These are phyloP conservation scores for Trichechus manatus DNA, from an alignment of 2,113 vertebrate genomes.

Conservation along the genomic window DNA sequence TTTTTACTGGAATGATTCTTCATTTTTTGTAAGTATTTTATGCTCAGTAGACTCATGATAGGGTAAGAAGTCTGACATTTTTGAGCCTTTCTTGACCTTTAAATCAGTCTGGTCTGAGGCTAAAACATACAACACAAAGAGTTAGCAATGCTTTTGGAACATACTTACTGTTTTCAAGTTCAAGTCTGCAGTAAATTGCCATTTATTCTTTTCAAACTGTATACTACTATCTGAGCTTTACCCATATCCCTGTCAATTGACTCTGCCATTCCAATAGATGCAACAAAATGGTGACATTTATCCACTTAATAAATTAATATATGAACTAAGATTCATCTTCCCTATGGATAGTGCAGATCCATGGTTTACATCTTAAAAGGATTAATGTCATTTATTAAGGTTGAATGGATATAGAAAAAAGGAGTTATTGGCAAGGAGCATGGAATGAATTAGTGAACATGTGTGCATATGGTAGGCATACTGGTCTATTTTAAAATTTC, in stretches of 20 bases:
- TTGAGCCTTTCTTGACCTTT: not conserved
- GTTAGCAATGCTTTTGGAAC: not conserved
- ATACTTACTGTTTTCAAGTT: not conserved
- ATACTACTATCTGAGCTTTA: not conserved
- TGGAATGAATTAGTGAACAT: not conserved
- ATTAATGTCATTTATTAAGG: not conserved
- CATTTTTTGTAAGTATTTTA: conserved; percentile 25
- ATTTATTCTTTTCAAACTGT: not conserved
- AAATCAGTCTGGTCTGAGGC: not conserved
- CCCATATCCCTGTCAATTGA: not conserved
- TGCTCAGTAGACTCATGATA: not conserved
- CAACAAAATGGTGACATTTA: not conserved
- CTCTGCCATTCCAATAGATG: not conserved
- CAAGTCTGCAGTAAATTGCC: not conserved
- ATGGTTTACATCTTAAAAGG: not conserved
- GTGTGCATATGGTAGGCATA: not conserved
- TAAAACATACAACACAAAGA: not conserved
- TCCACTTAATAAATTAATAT: not conserved
- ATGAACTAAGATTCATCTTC: not conserved
- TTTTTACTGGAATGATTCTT: not conserved
- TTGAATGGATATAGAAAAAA: not conserved
- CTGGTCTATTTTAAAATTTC: not conserved
- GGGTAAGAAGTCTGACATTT: not conserved
- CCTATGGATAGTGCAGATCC: not conserved
- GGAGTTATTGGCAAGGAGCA: not conserved